phyloP scores from a whole-genome alignment of 2,113 vertebrate genomes.

The Piprites chloris region DNA sequence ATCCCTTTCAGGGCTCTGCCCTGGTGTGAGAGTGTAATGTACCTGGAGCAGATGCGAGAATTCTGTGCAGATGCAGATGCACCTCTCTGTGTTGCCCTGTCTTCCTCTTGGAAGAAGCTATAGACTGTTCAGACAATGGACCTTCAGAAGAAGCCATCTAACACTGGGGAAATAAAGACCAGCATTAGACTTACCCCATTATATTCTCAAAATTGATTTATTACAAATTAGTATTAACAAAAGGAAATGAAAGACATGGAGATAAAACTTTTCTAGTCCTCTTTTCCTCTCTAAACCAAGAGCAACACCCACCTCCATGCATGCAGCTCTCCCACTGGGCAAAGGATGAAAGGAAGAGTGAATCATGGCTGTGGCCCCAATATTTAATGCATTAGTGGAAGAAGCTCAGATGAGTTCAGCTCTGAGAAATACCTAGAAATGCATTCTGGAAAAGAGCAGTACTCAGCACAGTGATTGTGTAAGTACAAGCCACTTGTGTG shows the following conservation, averaged over 20 bases:
- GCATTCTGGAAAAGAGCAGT: not conserved
- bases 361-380: accelerated
- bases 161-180: not conserved
- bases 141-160: not conserved
- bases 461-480: not conserved
- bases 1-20: not conserved
- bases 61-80: no score
- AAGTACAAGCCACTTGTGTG: not conserved
- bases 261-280: not conserved
- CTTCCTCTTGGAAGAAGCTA: not conserved
- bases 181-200: not conserved
- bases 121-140: not conserved
- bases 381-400: not conserved
- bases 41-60: not conserved
- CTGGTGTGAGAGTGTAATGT: not conserved
- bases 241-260: not conserved
- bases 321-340: not conserved
- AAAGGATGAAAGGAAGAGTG: not conserved
- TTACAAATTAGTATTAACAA: not conserved
- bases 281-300: not conserved
- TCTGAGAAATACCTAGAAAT: not conserved
- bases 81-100: not conserved
- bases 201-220: not conserved
- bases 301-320: not conserved
- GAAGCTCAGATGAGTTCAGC: not conserved